These are phyloP conservation scores for Mesorhabditis sp. DNA, from an alignment of 2,888 invertebrate species.

Conservation along the genomic window DNA sequence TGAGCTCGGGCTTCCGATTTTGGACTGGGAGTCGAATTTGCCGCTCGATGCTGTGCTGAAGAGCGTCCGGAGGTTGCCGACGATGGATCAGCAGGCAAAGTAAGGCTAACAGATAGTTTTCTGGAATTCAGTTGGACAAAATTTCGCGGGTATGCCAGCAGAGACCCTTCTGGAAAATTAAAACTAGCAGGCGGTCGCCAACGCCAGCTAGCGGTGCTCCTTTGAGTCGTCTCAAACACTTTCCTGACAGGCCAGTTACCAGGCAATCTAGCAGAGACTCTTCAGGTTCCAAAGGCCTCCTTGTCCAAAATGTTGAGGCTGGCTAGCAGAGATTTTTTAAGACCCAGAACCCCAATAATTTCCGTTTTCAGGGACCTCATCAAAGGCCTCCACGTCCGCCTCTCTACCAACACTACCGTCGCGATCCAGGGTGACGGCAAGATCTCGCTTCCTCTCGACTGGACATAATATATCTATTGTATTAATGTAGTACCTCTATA, in stretches of 20 bases:
- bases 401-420: constrained; percentile 45
- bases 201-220: no score
- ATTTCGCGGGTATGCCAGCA: no score
- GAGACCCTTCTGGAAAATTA: no score
- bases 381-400: constrained; percentile 33
- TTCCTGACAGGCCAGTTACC: no score
- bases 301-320: no score
- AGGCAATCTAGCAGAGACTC: no score
- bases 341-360: background rate
- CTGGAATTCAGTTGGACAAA: no score
- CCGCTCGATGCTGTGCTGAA: constrained; percentile 20
- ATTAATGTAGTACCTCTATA: no score
- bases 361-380: constrained; percentile 18
- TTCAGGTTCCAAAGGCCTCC: no score
- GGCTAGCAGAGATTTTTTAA: no score
- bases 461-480: constrained; percentile 20
- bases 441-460: constrained; percentile 47
- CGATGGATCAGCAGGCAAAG: background rate
- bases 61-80: constrained; percentile 21
- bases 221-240: no score
- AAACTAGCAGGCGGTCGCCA: no score
- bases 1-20: constrained; percentile 24
- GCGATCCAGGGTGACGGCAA: constrained; percentile 44
- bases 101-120: background rate
- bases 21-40: constrained; percentile 29